These are phyloP conservation scores for Melinaea menophilus DNA, from an alignment of 2,888 invertebrate genomes.

Conservation along the genomic window DNA sequence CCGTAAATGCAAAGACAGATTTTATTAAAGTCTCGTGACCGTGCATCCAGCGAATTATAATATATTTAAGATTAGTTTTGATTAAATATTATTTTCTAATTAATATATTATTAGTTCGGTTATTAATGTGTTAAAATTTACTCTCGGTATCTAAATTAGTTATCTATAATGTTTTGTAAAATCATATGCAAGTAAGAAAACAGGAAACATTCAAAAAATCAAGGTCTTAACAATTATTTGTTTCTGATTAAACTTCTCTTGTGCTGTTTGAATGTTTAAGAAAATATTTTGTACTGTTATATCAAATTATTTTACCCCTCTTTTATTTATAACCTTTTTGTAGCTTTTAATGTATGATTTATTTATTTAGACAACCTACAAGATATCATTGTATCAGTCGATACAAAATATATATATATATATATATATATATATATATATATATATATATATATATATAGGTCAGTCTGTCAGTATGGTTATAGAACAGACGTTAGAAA, in stretches of 20 bases:
- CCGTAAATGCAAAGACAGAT: neutral
- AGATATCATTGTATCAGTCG: too few species aligned
- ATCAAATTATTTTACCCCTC: neutral
- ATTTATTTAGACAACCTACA: too few species aligned
- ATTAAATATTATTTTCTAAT: neutral
- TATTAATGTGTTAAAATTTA: too few species aligned
- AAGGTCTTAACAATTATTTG: slow-evolving; percentile 1
- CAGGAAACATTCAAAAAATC: slow-evolving; percentile 4
- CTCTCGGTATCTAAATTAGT: neutral
- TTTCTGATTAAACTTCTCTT: neutral
- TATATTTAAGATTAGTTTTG: neutral
- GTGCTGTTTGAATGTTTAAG: neutral
- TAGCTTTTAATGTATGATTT: too few species aligned
- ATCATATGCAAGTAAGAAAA: neutral
- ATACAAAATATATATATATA: too few species aligned
- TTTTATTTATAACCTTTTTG: too few species aligned
- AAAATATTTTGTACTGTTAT: neutral
- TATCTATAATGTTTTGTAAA: neutral
- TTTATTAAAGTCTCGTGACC: slow-evolving; percentile 2
- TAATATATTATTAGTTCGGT: neutral
- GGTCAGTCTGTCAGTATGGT: slow-evolving; percentile 15
- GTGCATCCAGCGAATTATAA: neutral
- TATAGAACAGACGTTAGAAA: slow-evolving; percentile 28
- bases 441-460: slow-evolving; percentile 10
- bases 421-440: too few species aligned